Percentiles rank a stretch among this genome's conserved stretches.
Evolutionary conservation across 2,797 vertebrate species (phyloP).

Genomic region (Argentina silus): DNA sequence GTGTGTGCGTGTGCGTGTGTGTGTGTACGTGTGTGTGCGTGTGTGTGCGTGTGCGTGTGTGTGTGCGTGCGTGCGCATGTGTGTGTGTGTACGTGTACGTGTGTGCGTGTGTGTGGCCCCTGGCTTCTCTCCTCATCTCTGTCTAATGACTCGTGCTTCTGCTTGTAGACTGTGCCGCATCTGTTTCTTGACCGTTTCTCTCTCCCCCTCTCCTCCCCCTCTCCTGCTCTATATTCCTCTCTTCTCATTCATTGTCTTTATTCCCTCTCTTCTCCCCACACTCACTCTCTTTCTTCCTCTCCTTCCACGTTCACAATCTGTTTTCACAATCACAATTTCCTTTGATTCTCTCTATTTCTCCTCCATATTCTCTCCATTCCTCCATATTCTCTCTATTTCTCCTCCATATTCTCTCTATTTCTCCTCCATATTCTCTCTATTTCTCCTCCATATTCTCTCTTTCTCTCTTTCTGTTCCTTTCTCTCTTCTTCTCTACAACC

Average conservation of each 20-base stretch:
- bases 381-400: too few species aligned
- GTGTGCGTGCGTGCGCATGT: too few species aligned
- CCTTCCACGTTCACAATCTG: neutral
- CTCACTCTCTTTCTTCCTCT: neutral
- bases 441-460: neutral
- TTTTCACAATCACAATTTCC: neutral
- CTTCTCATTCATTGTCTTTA: neutral
- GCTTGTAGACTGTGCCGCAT: neutral
- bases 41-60: too few species aligned
- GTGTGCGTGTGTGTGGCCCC: neutral
- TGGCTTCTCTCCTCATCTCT: neutral
- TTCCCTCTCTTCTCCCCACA: constrained; percentile 7
- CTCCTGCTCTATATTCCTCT: constrained; percentile 11
- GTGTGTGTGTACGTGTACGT: too few species aligned
- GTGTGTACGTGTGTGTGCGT: too few species aligned
- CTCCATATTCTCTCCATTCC: too few species aligned
- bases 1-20: too few species aligned
- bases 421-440: constrained; percentile 3
- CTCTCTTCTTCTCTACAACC: neutral
- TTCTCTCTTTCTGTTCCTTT: neutral
- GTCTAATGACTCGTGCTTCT: neutral
- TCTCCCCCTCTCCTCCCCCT: neutral
- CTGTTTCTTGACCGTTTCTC: neutral
- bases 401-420: neutral
- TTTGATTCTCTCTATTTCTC: constrained; percentile 2